A percentile compares a stretch with the other conserved stretches of the same genome.
Evolutionary conservation across 1,140 invertebrate species (phyloP).

Genomic region (Diachasma alloeum): DNA sequence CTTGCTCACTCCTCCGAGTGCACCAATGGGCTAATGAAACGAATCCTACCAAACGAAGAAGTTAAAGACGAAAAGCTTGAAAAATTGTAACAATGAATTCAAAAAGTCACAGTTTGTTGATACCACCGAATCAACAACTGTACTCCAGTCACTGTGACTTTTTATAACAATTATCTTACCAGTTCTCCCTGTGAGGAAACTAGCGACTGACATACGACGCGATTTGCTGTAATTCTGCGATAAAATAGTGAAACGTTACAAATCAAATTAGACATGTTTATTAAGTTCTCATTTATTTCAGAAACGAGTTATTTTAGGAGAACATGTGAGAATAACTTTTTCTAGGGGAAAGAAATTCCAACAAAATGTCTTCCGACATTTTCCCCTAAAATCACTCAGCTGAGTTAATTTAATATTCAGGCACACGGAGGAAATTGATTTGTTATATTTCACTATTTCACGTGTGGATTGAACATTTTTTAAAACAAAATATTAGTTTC

Average conservation of each 20-base stretch:
- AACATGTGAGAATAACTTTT: too few relatives aligned
- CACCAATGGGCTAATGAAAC: background rate
- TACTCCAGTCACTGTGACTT: background rate
- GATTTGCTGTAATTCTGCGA: background rate
- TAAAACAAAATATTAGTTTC: background rate
- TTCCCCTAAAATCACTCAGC: too few relatives aligned
- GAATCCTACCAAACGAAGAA: background rate
- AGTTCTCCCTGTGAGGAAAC: background rate
- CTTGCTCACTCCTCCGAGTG: slow-evolving; percentile 45
- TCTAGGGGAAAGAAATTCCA: too few relatives aligned
- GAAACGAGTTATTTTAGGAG: too few relatives aligned
- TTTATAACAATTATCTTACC: background rate
- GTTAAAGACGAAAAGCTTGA: background rate
- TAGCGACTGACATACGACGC: background rate
- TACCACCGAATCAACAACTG: background rate
- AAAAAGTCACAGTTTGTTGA: background rate
- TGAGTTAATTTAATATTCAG: too few relatives aligned
- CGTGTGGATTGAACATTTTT: background rate
- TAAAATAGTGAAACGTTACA: background rate
- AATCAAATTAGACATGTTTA: too few relatives aligned
- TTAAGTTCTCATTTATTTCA: too few relatives aligned
- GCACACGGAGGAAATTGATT: too few relatives aligned
- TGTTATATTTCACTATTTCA: too few relatives aligned
- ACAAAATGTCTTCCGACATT: too few relatives aligned
- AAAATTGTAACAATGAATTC: background rate